phyloP scores from a whole-genome alignment of 2,888 invertebrate genomes.

The Cantharis flavilabris region DNA sequence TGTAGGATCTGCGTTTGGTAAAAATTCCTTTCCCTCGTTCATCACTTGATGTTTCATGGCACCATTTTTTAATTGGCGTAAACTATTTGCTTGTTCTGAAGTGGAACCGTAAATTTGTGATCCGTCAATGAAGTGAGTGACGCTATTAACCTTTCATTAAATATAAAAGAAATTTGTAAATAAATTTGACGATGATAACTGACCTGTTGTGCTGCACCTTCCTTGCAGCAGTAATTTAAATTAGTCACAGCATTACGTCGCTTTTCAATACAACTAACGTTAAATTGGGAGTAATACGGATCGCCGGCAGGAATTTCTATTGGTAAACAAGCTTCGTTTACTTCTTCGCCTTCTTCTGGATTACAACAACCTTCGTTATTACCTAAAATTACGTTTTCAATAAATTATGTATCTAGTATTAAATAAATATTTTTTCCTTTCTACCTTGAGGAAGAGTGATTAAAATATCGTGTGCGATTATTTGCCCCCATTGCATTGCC shows the following conservation, averaged over 20 bases:
- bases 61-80: conserved; percentile 67
- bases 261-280: conserved; percentile 71
- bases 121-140: conserved; percentile 73
- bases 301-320: conserved; percentile 65
- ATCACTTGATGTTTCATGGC: conserved; percentile 68
- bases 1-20: conserved; percentile 65
- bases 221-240: conserved; percentile 68
- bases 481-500: conserved; percentile 81
- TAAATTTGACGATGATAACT: background rate
- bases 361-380: background rate
- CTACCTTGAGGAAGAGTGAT: conserved; percentile 62
- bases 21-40: conserved; percentile 66
- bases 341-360: background rate
- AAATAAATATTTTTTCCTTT: background rate
- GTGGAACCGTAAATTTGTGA: conserved; percentile 77
- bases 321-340: conserved; percentile 66
- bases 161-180: background rate
- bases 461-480: conserved; percentile 75
- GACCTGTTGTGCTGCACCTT: conserved; percentile 73
- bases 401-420: too few species aligned
- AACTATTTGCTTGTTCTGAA: conserved; percentile 58
- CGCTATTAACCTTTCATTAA: conserved; percentile 68
- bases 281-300: conserved; percentile 62
- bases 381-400: background rate
- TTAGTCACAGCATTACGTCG: conserved; percentile 61